Conservation (phyloP, 2,113 vertebrate species). For the Cepphus grylle region DNA sequence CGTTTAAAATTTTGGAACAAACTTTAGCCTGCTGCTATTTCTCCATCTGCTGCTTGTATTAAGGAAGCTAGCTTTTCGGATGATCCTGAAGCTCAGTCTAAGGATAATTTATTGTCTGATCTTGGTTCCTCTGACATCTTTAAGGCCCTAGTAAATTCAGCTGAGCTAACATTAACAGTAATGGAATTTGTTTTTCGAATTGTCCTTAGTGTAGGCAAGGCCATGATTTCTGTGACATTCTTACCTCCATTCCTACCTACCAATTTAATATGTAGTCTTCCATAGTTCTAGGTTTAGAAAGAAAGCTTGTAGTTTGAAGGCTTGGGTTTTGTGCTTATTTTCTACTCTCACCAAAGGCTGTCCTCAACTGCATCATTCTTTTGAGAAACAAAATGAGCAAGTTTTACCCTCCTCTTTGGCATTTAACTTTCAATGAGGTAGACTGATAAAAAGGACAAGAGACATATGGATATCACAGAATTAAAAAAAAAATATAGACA, state of each 20-base stretch:
- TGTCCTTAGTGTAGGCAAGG: background rate
- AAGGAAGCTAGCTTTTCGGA: background rate
- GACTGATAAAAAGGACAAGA: background rate
- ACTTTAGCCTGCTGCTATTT: background rate
- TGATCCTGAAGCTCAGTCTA: background rate
- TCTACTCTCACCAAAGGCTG: background rate
- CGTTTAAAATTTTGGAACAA: background rate
- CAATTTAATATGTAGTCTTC: background rate
- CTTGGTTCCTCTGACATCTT: background rate
- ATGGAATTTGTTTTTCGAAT: background rate
- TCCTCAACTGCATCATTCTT: background rate
- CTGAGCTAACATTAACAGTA: background rate
- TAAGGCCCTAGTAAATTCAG: background rate
- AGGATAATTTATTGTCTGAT: background rate
- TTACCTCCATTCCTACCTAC: background rate
- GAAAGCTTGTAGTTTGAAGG: background rate
- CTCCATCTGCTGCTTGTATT: background rate
- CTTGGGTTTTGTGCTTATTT: background rate
- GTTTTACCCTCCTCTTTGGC: background rate
- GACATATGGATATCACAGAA: background rate
- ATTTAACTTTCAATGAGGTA: background rate
- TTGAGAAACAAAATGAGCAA: background rate
- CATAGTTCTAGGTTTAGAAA: background rate
- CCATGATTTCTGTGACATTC: background rate
- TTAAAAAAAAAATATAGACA: background rate